These are phyloP conservation scores for Phyllostomus hastatus DNA, from an alignment of 2,113 vertebrate species.

Conservation along the genomic window DNA sequence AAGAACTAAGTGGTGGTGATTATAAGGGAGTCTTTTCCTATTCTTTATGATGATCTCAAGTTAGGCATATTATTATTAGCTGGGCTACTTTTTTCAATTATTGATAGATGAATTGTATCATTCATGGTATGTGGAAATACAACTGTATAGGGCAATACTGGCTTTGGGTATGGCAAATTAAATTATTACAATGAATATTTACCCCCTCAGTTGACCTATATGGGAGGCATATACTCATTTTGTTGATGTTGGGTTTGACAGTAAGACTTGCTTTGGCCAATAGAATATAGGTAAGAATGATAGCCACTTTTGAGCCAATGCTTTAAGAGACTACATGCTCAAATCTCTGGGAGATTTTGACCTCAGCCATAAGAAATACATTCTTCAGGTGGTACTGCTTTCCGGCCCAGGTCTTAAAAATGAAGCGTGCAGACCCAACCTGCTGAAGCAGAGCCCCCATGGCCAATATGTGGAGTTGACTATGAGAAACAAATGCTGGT, in stretches of 20 bases:
- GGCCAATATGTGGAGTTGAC: background rate
- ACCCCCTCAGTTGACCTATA: rapidly evolving
- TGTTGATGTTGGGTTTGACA: background rate
- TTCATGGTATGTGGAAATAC: background rate
- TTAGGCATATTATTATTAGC: background rate
- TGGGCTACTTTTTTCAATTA: background rate
- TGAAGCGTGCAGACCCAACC: background rate
- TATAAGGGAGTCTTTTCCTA: background rate
- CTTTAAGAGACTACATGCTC: background rate
- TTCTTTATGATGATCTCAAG: background rate
- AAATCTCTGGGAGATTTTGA: background rate
- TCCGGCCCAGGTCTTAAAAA: background rate
- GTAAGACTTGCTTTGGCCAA: background rate
- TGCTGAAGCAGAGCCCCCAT: background rate
- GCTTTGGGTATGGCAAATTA: background rate
- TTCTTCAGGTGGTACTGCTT: background rate
- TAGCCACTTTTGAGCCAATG: background rate
- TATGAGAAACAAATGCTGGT: background rate
- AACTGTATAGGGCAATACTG: background rate
- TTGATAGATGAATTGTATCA: background rate
- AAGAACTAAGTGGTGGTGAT: background rate
- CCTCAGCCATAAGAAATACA: background rate
- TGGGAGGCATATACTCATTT: background rate
- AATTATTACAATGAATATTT: background rate
- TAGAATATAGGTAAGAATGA: background rate